Base-by-base conservation (phyloP, 2,888 invertebrate genomes). In the Polydrusus tereticollis region DNA sequence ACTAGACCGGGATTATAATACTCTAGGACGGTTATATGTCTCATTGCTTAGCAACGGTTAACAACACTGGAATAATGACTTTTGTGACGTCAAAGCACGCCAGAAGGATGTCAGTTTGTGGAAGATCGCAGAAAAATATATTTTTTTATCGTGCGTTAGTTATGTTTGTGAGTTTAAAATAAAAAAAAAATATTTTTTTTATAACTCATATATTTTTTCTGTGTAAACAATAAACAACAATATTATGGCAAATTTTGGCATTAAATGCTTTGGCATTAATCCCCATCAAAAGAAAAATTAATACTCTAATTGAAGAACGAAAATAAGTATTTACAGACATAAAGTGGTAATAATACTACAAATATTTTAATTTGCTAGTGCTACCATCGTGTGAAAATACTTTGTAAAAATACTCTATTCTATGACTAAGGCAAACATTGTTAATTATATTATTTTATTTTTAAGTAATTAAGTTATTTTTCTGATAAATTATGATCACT, bases 191-290 rank as follows among this genome's bases (percentile, higher is more conserved):
- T 3, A 0, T 26, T 26, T 52, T 67, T 70, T 57, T 74, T 69
- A 72, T 74, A 77, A 78, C 72, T 79, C 73, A 80, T 81, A 80
- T 81, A 80, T 81, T 80, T 79, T n/a, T 78, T 73, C 66, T 80
- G 78, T 80, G 78, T 78, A 81, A 83, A 82, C 81, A 82, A 82
- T 80, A 82, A 82, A 83, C 83, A 83, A 83, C 83, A 83, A 82
- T 78, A 77, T 76, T 84, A 85, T 86, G 85, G 85, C 85, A 85
- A 82, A 84, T 84, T 85, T 86, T 86, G 85, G 85, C 85, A 83
- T 85, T 85, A 83, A 84, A 85, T 85, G 86, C 85, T 85, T 85
- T 86, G 86, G 86, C 84, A 85, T 86, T 83, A 82, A 83, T 83
- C 82, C 83, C 83, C 82, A 80, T 76, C 72, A 79, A 76, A 77